Conservation (phyloP, 2,888 invertebrate genomes). For the Lumbricus terrestris region DNA sequence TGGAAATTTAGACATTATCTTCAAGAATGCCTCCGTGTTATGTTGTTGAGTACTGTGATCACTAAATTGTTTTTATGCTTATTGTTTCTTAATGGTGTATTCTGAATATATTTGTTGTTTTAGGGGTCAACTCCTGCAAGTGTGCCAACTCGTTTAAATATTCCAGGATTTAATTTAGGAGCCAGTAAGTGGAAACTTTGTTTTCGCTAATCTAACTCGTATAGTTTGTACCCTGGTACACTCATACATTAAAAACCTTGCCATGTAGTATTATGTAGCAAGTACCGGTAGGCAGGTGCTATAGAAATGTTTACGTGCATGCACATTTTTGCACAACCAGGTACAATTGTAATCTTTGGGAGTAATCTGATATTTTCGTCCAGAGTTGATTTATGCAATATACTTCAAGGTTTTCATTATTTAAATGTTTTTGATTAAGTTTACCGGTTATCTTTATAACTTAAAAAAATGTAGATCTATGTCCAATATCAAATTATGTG, state of each 20-base stretch:
- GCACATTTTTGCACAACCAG: no score
- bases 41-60: no score
- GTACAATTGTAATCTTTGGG: no score
- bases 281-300: no score
- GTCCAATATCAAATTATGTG: background rate
- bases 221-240: no score
- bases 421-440: no score
- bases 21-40: no score
- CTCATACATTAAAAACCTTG: no score
- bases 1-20: no score
- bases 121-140: background rate
- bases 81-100: background rate
- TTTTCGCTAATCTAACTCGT: background rate
- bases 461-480: background rate
- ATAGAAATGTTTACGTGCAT: no score
- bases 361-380: background rate
- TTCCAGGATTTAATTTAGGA: slow-evolving; percentile 17
- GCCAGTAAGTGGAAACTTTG: background rate
- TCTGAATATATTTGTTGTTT: background rate
- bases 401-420: background rate
- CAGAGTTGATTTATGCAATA: background rate
- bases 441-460: background rate
- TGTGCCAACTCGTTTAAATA: background rate
- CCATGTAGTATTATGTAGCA: no score
- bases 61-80: no score